phyloP scores from a whole-genome alignment of 2,888 invertebrate genomes.

The Vannuccia rotundouncinata region DNA sequence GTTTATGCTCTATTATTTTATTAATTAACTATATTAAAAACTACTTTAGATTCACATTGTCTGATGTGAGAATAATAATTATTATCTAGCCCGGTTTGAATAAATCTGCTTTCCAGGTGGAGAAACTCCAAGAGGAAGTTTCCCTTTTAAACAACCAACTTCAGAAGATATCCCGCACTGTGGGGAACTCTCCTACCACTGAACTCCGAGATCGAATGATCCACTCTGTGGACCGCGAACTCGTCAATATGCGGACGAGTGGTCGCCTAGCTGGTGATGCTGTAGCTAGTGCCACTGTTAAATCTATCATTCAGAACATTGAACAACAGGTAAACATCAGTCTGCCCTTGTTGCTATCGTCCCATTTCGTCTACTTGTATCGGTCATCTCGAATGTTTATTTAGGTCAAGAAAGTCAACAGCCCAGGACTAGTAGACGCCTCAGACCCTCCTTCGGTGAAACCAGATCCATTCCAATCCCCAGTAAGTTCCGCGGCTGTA shows the following conservation, averaged over 20 bases:
- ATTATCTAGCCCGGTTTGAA: not conserved
- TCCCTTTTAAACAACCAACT: conserved; percentile 22
- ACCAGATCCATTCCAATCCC: no score
- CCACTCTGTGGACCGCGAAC: not conserved
- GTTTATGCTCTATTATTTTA: not conserved
- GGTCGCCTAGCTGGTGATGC: not conserved
- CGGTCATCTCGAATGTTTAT: no score
- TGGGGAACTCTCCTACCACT: not conserved
- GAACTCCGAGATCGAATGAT: not conserved
- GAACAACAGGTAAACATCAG: conserved; percentile 37
- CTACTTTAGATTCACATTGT: not conserved
- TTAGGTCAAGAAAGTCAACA: not conserved
- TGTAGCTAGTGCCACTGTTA: conserved; percentile 27
- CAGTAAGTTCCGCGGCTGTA: no score
- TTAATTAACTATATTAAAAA: not conserved
- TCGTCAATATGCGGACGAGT: not conserved
- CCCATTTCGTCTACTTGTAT: no score
- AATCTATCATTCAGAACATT: conserved; percentile 35
- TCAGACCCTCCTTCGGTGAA: not conserved
- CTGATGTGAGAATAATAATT: not conserved
- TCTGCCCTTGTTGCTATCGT: no score
- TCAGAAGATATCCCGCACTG: not conserved
- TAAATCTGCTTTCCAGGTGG: not conserved
- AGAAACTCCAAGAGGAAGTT: not conserved
- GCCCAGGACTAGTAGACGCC: not conserved